Evolutionary conservation across 2,797 vertebrate species (phyloP).

Genomic region (Syndactyla subalaris): DNA sequence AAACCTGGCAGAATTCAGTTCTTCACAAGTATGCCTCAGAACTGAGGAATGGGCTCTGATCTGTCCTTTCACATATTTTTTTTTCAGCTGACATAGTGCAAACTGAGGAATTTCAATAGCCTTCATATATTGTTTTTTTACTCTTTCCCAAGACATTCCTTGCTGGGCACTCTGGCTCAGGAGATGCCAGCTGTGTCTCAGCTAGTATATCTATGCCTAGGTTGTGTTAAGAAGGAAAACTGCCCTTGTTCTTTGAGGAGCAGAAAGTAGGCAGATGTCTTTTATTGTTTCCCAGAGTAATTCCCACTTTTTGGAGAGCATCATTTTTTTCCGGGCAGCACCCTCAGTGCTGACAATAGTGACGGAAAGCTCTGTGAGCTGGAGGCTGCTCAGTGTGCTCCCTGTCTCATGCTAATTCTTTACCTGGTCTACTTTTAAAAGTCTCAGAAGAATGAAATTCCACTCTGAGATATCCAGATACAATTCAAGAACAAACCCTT

Average conservation of each 20-base stretch:
- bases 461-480: conserved; percentile 55
- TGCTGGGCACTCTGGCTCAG: not conserved
- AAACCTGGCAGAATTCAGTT: not conserved
- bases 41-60: not conserved
- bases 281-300: not conserved
- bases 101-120: not conserved
- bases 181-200: not conserved
- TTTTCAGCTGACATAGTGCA: not conserved
- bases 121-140: not conserved
- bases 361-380: not conserved
- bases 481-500: conserved; percentile 38
- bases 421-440: not conserved
- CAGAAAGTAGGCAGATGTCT: not conserved
- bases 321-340: not conserved
- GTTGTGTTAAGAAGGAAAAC: not conserved
- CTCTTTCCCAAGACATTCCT: not conserved
- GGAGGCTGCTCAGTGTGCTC: not conserved
- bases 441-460: conserved; percentile 57
- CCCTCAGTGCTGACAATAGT: not conserved
- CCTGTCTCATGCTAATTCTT: conserved; percentile 14
- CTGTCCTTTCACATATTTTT: not conserved
- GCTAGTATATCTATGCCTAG: not conserved
- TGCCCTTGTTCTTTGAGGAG: not conserved
- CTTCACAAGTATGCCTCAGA: not conserved
- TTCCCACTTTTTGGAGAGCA: not conserved